phyloP scores from a whole-genome alignment of 1,140 invertebrate species.

The Drosophila yakuba region DNA sequence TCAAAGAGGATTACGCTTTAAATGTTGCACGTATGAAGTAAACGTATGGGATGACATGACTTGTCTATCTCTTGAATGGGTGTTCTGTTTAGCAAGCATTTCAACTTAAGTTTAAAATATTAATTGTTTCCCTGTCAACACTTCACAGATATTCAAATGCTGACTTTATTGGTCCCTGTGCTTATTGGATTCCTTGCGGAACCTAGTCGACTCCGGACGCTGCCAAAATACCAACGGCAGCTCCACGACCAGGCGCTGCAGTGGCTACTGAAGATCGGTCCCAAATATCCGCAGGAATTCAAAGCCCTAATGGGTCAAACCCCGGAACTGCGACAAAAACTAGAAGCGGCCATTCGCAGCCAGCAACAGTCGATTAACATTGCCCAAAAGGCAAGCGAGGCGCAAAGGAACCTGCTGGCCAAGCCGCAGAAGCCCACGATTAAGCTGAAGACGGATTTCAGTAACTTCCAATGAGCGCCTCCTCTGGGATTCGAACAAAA shows the following conservation, averaged over 20 bases:
- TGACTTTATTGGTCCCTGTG: conserved; percentile 94
- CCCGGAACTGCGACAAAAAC: conserved; percentile 90
- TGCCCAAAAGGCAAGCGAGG: conserved; percentile 84
- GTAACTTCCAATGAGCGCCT: conserved; percentile 89
- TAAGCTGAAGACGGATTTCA: conserved; percentile 98
- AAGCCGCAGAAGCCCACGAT: conserved; percentile 91
- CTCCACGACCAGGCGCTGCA: conserved; percentile 95
- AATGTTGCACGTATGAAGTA: conserved; percentile 58
- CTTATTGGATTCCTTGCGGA: conserved; percentile 94
- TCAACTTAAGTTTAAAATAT: neutral
- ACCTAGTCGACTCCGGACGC: conserved; percentile 87
- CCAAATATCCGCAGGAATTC: conserved; percentile 96
- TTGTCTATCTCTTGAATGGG: neutral
- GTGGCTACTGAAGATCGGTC: conserved; percentile 95
- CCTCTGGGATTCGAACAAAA: conserved; percentile 6
- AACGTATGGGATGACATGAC: too few relatives aligned
- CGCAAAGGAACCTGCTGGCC: conserved; percentile 82
- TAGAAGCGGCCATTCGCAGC: conserved; percentile 94
- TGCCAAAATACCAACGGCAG: conserved; percentile 88
- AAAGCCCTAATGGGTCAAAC: conserved; percentile 94
- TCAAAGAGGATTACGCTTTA: conserved; percentile 47
- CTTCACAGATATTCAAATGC: conserved; percentile 92
- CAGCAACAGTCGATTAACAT: conserved; percentile 87
- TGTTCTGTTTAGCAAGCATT: conserved; percentile 8
- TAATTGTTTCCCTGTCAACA: neutral